Conservation (phyloP, 1,140 invertebrate species). For the Leptestheria dahalacensis region DNA sequence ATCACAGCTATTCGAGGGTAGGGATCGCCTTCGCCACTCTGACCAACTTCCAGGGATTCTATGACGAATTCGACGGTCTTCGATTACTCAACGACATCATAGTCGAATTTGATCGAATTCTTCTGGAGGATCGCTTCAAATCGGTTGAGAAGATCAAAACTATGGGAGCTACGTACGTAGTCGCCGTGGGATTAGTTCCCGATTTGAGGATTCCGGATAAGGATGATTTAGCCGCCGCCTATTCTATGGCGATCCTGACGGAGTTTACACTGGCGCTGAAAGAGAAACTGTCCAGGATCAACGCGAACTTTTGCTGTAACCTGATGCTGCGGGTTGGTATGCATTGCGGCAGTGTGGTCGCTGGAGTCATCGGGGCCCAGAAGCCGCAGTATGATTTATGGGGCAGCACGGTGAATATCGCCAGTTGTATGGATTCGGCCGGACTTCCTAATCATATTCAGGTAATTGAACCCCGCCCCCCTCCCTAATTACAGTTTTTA, state of each 20-base stretch:
- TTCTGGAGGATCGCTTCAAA: constrained; percentile 67
- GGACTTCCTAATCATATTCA: constrained; percentile 35
- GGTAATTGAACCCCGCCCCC: constrained; percentile 49
- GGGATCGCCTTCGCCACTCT: constrained; percentile 92
- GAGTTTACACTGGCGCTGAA: constrained; percentile 78
- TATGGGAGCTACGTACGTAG: constrained; percentile 91
- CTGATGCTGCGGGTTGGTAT: constrained; percentile 84
- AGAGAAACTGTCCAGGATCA: constrained; percentile 75
- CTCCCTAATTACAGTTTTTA: no score
- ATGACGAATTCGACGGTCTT: constrained; percentile 80
- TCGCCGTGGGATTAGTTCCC: constrained; percentile 69
- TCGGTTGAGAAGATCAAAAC: constrained; percentile 97
- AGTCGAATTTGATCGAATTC: constrained; percentile 83
- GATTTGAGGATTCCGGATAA: constrained; percentile 50
- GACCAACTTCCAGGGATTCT: constrained; percentile 94
- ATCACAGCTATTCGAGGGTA: constrained; percentile 85
- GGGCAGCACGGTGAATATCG: constrained; percentile 89
- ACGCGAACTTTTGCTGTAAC: constrained; percentile 92
- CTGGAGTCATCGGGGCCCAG: constrained; percentile 85
- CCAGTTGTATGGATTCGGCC: constrained; percentile 74
- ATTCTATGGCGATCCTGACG: constrained; percentile 67
- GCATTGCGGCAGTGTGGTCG: constrained; percentile 86
- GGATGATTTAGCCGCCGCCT: constrained; percentile 37
- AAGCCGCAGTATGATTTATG: constrained; percentile 85
- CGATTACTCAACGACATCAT: constrained; percentile 91